These are phyloP conservation scores for Lagocephalus sceleratus DNA, from an alignment of 2,797 vertebrate species.

Conservation along the genomic window DNA sequence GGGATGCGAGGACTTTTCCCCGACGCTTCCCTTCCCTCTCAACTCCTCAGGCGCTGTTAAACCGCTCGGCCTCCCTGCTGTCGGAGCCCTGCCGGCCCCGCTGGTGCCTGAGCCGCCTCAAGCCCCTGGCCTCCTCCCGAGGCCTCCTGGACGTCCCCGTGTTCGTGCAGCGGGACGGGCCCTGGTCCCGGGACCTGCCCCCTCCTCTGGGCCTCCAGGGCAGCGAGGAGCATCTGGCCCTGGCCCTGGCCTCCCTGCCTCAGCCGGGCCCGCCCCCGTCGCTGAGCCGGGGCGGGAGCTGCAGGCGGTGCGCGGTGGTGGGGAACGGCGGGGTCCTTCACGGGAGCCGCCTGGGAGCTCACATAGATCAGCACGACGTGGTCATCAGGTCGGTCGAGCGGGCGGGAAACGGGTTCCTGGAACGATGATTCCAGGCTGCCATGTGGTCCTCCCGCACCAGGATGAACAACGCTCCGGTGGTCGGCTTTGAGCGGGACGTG, in stretches of 20 bases:
- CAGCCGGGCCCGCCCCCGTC: slow-evolving; percentile 52
- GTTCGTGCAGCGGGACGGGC: slow-evolving; percentile 60
- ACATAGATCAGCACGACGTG: slow-evolving; percentile 79
- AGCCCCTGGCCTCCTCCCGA: slow-evolving; percentile 38
- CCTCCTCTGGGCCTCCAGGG: slow-evolving; percentile 78
- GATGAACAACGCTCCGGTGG: slow-evolving; percentile 79
- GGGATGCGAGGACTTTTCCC: background rate
- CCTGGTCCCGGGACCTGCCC: slow-evolving; percentile 38
- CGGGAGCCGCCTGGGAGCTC: slow-evolving; percentile 75
- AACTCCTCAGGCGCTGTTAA: slow-evolving; percentile 64
- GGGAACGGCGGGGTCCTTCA: slow-evolving; percentile 77
- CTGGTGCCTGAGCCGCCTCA: slow-evolving; percentile 61
- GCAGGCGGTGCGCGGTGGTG: slow-evolving; percentile 77
- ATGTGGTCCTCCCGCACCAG: slow-evolving; percentile 73
- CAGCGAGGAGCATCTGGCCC: slow-evolving; percentile 60
- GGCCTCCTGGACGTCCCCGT: slow-evolving; percentile 68
- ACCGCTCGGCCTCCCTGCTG: slow-evolving; percentile 67
- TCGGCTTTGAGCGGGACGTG: slow-evolving; percentile 72
- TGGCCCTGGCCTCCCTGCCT: slow-evolving; percentile 67
- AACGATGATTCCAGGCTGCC: slow-evolving; percentile 29
- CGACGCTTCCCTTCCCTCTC: background rate
- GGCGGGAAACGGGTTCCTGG: background rate
- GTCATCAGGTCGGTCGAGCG: slow-evolving; percentile 69
- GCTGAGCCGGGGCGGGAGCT: slow-evolving; percentile 38
- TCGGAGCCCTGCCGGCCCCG: slow-evolving; percentile 57